Evolutionary conservation across 1,140 invertebrate species (phyloP), one percentile per base, ranked within the genome.

Genomic region (Oncopodura yosiiana): DNA sequence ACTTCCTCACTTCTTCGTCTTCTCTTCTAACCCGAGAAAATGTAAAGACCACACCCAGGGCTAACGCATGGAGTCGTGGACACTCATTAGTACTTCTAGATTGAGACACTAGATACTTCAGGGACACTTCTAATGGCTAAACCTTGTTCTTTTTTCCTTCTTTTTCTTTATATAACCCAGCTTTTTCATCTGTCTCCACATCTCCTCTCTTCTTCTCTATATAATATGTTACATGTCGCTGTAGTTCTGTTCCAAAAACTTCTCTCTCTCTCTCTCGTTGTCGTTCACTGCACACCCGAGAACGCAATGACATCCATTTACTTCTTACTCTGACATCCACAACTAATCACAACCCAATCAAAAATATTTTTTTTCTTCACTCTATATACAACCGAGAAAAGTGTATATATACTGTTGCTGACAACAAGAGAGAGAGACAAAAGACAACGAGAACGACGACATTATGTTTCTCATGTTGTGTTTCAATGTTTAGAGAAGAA

Each of bases 1-100:
- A n/a, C n/a, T n/a, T n/a, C n/a, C n/a, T n/a, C n/a, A n/a, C n/a
- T n/a, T n/a, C n/a, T n/a, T n/a, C n/a, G n/a, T n/a, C n/a, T n/a
- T n/a, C n/a, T n/a, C n/a, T n/a, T n/a, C 38, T 52, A 41, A 41
- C 48, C 54, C 32, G 46, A 44, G 32, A 52, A 50, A 49, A 53
- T 53, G 43, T 50, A 18, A 23, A 61, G 52, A 58, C 60, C 60
- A 62, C 56, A 62, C 55, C 60, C 60, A n/a, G n/a, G n/a, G n/a
- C n/a, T n/a, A n/a, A n/a, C n/a, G n/a, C n/a, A 58, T 55, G 49
- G 61, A 59, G 52, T 62, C 39, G n/a, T n/a, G 56, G 56, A 62
- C 61, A 62, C 61, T 62, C 61, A 62, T 62, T 62, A 62, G 61
- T 62, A n/a, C 57, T 62, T 62, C 56, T 43, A 62, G 61, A 62